Conservation (phyloP, 2,797 vertebrate species). For the Rousettus madagascariensis region DNA sequence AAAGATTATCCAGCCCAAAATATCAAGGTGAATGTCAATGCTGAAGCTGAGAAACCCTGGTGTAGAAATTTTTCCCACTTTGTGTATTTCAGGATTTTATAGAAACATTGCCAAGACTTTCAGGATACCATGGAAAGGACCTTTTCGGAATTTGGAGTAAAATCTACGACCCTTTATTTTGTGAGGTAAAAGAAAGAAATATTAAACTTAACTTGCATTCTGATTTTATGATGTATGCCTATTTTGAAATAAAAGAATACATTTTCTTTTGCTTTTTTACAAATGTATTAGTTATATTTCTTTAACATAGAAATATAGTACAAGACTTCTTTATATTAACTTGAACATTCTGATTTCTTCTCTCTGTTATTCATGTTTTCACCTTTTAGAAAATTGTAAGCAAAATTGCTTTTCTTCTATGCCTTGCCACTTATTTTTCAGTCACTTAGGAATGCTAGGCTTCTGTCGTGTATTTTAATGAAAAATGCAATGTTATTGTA, state of each 20-base stretch:
- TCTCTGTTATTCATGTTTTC: conserved; percentile 18
- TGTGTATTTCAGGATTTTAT: conserved; percentile 87
- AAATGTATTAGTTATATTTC: background rate
- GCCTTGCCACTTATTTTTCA: conserved; percentile 9
- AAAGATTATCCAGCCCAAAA: background rate
- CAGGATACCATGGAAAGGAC: conserved; percentile 85
- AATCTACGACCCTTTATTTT: conserved; percentile 89
- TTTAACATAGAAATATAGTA: background rate
- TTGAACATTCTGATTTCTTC: conserved; percentile 49
- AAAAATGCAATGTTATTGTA: conserved; percentile 39
- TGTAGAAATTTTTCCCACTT: background rate
- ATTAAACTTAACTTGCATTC: fast-evolving
- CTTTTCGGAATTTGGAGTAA: conserved; percentile 88
- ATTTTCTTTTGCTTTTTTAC: background rate
- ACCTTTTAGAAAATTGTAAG: background rate
- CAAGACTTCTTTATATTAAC: background rate
- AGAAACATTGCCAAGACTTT: conserved; percentile 85
- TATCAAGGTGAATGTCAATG: background rate
- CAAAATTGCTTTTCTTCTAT: conserved; percentile 22
- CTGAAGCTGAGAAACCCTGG: background rate
- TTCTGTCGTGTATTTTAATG: conserved; percentile 42
- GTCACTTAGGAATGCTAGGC: background rate
- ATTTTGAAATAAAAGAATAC: conserved; percentile 19
- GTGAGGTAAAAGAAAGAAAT: conserved; percentile 88
- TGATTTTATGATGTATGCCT: conserved; percentile 39